Base-by-base conservation (phyloP, 1,140 invertebrate genomes). In the Brachionus paranguensis region DNA sequence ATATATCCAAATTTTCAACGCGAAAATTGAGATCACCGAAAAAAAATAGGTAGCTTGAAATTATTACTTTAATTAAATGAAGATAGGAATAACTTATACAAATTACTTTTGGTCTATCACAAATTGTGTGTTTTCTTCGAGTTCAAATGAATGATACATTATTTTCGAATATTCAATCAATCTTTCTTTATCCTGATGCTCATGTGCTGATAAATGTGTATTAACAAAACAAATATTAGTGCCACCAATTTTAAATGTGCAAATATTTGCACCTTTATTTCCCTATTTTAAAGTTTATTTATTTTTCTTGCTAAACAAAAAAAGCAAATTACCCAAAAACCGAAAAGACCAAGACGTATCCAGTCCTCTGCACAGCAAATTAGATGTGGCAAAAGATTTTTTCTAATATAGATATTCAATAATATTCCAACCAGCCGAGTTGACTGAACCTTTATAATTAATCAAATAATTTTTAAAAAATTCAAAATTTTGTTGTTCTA, bases 21-120 rank as follows among this genome's bases (percentile, higher is more conserved):
- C 78, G 78, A 65, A 81, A 81, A 47, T 81, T 81, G 14, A 81
- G 60, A 81, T 81, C 78, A 14, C 78, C 78, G 17, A 81, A 81
- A 24, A 81, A 68, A 47, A 81, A 81, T 14, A 81, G 37, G 29
- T 64, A 81, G 12, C 78, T 81, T 27, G 0, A 64, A 37, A 81
- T 17, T 37, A 41, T 27, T 29, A n/a, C 14, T 45, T 76, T 50
- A 50, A 10, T 0, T 43, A 10, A 33, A 14, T 41, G 27, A 20
- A 50, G 17, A 27, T 8, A 10, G 6, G 1, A n/a, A n/a, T n/a
- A 14, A 27, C 5, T 50, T 11, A 45, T 8, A 27, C 10, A 29
- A 55, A 5, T 81, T 68, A 81, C 78, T 65, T 68, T 37, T 81
- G 78, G 12, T 81, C 53, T 43, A 33, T 45, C 2, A 81, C 78